A percentile compares a stretch with the other conserved stretches of the same genome.
phyloP scores from a whole-genome alignment of 1,140 invertebrate species.

The Lordiphosa clarofinis region DNA sequence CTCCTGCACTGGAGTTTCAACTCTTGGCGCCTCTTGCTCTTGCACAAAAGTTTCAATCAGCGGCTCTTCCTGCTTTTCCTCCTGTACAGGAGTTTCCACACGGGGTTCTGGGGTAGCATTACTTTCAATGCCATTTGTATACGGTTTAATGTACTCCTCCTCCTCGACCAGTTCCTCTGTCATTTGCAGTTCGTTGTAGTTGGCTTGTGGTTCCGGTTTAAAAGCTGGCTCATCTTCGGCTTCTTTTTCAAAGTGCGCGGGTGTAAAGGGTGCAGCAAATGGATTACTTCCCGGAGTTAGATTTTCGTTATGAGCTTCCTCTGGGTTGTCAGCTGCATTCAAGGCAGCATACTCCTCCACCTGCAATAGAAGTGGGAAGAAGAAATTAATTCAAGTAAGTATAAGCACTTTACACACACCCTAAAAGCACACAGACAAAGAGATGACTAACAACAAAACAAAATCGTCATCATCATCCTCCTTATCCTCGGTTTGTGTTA shows the following conservation, averaged over 20 bases:
- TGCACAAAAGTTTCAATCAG: constrained; percentile 1
- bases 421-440: constrained; percentile 11
- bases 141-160: constrained; percentile 18
- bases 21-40: constrained; percentile 3
- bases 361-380: constrained; percentile 25
- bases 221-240: constrained; percentile 5
- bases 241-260: constrained; percentile 15
- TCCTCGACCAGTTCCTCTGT: constrained; percentile 41
- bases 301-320: constrained; percentile 22
- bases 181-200: constrained; percentile 34
- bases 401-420: constrained; percentile 9
- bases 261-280: constrained; percentile 42
- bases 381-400: constrained; percentile 4
- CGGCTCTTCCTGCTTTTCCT: constrained; percentile 7
- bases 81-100: background rate
- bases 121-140: constrained; percentile 23
- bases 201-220: constrained; percentile 29
- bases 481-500: constrained; percentile 27
- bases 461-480: constrained; percentile 31
- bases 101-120: constrained; percentile 27
- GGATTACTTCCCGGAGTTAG: constrained; percentile 38
- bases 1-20: constrained; percentile 1
- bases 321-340: constrained; percentile 39
- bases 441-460: constrained; percentile 50
- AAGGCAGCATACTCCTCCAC: constrained; percentile 61